Evolutionary conservation across 1,140 invertebrate species (phyloP).

Genomic region (Bicyclus anynana): DNA sequence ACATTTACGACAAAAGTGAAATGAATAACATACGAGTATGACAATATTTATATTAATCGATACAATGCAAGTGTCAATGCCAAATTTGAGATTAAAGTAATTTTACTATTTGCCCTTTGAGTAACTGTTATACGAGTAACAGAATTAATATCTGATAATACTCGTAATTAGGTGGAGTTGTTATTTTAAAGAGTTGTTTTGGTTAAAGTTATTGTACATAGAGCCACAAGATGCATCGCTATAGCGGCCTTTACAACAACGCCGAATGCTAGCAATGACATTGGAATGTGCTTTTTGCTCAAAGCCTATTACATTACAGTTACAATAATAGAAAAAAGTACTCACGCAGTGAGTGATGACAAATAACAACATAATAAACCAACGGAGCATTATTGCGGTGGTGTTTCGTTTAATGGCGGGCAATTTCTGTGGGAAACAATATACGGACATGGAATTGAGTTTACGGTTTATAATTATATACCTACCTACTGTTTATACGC

Average conservation of each 20-base stretch:
- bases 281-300: conserved; percentile 21
- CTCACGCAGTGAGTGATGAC: conserved; percentile 18
- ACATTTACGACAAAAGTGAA: too few species aligned
- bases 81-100: too few species aligned
- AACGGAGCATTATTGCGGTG: conserved; percentile 23
- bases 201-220: not conserved
- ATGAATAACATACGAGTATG: too few species aligned
- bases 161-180: too few species aligned
- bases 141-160: too few species aligned
- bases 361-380: conserved; percentile 31
- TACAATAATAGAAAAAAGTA: conserved; percentile 29
- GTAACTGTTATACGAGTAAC: too few species aligned
- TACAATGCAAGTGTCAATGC: too few species aligned
- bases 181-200: too few species aligned
- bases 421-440: conserved; percentile 29
- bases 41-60: too few species aligned
- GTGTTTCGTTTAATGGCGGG: conserved; percentile 26
- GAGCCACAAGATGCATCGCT: not conserved
- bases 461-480: conserved; percentile 27
- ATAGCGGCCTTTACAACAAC: conserved; percentile 10
- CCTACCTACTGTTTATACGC: conserved; percentile 4
- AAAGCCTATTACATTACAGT: conserved; percentile 25
- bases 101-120: too few species aligned
- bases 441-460: conserved; percentile 24
- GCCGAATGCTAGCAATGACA: conserved; percentile 14